Evolutionary conservation across 2,888 invertebrate species (phyloP).

Genomic region (Stegana nigrithorax): DNA sequence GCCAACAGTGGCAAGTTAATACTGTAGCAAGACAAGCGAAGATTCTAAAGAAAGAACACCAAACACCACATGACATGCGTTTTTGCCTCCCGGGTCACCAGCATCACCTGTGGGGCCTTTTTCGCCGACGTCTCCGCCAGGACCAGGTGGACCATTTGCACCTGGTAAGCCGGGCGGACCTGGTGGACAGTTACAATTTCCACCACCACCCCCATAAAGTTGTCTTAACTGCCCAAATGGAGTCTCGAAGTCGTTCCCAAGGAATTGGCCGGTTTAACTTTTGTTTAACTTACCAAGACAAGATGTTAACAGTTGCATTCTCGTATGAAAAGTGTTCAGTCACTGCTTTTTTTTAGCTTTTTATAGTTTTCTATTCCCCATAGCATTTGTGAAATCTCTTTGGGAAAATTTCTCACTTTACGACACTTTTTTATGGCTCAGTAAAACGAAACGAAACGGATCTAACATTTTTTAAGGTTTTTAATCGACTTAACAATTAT

Average conservation of each 20-base stretch:
- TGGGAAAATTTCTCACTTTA: background rate
- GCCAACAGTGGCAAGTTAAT: background rate
- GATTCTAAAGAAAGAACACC: background rate
- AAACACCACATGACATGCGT: constrained; percentile 22
- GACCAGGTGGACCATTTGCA: background rate
- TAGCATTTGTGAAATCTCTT: background rate
- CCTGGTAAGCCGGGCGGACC: constrained; percentile 20
- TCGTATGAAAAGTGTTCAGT: background rate
- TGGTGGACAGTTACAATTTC: constrained; percentile 18
- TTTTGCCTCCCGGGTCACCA: constrained; percentile 32
- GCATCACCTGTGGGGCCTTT: constrained; percentile 34
- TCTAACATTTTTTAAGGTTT: background rate
- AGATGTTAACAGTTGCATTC: constrained; percentile 1
- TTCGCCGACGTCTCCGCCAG: constrained; percentile 23
- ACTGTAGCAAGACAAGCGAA: background rate
- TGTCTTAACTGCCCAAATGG: background rate
- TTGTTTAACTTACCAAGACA: background rate
- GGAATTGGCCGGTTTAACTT: background rate
- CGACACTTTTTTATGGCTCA: background rate
- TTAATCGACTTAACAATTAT: no score
- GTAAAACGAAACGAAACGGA: background rate
- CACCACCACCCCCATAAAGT: background rate
- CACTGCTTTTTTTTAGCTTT: background rate
- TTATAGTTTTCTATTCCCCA: background rate
- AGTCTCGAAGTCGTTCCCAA: background rate